Percentiles rank a stretch among this genome's conserved stretches.
Conservation (phyloP, 1,140 invertebrate species). For the Drosophila kikkawai region DNA sequence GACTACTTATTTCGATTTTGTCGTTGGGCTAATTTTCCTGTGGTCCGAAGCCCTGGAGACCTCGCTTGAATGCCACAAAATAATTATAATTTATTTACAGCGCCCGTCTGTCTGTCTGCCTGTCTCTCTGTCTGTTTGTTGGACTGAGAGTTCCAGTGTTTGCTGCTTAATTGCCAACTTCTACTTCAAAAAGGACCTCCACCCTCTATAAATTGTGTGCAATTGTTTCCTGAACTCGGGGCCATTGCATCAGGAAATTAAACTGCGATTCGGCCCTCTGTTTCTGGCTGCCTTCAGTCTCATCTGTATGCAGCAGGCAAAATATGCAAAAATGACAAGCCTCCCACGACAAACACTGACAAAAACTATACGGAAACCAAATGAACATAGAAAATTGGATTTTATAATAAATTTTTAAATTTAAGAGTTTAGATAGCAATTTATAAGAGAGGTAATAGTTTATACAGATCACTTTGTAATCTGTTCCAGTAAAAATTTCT, state of each 20-base stretch:
- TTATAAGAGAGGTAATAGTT: neutral
- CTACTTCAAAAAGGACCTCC: slow-evolving; percentile 37
- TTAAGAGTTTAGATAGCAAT: neutral
- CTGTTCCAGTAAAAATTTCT: neutral
- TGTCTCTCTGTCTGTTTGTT: slow-evolving; percentile 37
- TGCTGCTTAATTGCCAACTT: slow-evolving; percentile 70
- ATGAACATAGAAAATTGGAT: neutral
- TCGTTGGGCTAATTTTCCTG: slow-evolving; percentile 62
- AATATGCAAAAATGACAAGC: slow-evolving; percentile 68
- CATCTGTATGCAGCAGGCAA: slow-evolving; percentile 64
- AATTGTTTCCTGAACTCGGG: slow-evolving; percentile 72
- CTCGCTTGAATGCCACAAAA: slow-evolving; percentile 34
- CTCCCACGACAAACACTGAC: slow-evolving; percentile 10
- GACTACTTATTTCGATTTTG: slow-evolving; percentile 44
- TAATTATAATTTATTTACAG: slow-evolving; percentile 79
- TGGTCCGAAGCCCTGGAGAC: slow-evolving; percentile 35
- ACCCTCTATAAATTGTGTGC: slow-evolving; percentile 56
- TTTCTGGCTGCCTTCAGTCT: slow-evolving; percentile 18
- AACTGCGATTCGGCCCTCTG: slow-evolving; percentile 31
- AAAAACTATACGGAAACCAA: neutral
- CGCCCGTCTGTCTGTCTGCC: slow-evolving; percentile 30
- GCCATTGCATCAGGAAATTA: slow-evolving; percentile 60
- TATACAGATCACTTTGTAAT: neutral
- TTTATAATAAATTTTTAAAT: neutral
- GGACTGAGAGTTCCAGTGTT: slow-evolving; percentile 43